These are phyloP conservation scores for Pseudorectes ferrugineus DNA, from an alignment of 2,113 vertebrate genomes.

Conservation along the genomic window DNA sequence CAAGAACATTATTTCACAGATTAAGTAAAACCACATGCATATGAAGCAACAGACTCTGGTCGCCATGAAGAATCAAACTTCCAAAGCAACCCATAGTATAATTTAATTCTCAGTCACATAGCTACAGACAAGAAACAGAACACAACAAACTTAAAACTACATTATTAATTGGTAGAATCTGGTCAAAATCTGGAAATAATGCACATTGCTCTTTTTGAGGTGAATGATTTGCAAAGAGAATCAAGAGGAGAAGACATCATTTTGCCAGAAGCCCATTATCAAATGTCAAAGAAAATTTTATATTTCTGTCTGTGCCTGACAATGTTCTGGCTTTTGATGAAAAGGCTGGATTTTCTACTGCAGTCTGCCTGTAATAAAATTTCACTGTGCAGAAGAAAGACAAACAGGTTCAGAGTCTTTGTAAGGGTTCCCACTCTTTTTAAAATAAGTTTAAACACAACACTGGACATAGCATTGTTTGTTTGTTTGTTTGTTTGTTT, in stretches of 20 bases:
- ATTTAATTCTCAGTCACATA: neutral
- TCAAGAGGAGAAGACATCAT: neutral
- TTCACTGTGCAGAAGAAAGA: neutral
- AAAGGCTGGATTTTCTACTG: neutral
- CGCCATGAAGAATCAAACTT: neutral
- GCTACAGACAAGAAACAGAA: neutral
- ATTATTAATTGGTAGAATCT: neutral
- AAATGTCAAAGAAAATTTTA: constrained; percentile 33
- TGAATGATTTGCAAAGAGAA: constrained; percentile 15
- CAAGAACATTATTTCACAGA: neutral
- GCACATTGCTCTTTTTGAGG: neutral
- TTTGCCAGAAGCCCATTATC: constrained; percentile 22
- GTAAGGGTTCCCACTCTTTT: neutral
- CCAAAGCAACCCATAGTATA: neutral
- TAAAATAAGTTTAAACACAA: neutral
- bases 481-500: neutral
- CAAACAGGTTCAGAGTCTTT: neutral
- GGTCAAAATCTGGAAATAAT: neutral
- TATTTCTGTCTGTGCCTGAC: neutral
- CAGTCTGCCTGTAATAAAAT: neutral
- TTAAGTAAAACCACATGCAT: neutral
- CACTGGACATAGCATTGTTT: neutral
- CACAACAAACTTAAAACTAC: neutral
- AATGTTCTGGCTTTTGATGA: neutral
- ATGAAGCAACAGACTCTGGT: neutral